Conservation (phyloP, 2,797 vertebrate genomes). For the Taeniopygia guttata region DNA sequence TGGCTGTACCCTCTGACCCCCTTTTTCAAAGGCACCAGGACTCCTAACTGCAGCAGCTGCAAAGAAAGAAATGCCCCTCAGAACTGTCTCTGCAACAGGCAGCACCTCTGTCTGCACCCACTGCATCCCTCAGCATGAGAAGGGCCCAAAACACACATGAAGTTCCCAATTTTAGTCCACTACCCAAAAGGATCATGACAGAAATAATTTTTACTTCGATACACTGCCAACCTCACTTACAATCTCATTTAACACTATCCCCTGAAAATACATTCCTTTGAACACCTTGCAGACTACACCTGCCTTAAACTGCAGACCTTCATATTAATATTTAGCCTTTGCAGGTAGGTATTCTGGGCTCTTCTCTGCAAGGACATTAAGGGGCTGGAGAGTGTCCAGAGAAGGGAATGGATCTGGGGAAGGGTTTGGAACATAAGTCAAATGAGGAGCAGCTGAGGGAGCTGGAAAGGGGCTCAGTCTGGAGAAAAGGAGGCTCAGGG, state of each 20-base stretch:
- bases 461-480: not conserved
- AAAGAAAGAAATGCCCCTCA: not conserved
- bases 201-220: not conserved
- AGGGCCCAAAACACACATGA: not conserved
- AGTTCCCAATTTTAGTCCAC: not conserved
- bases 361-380: not conserved
- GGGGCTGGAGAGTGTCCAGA: not conserved
- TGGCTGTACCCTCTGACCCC: not conserved
- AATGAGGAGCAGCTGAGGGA: not conserved
- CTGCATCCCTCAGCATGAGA: not conserved
- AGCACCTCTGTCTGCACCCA: not conserved
- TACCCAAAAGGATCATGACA: not conserved
- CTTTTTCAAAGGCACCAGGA: not conserved
- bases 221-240: not conserved
- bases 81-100: not conserved
- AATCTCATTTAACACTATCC: not conserved
- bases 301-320: not conserved
- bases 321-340: not conserved
- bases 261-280: not conserved
- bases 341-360: not conserved
- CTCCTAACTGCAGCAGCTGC: not conserved
- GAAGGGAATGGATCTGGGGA: not conserved
- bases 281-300: not conserved
- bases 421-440: not conserved
- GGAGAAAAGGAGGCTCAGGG: not conserved